Evolutionary conservation across 2,888 invertebrate genomes (phyloP).

Genomic region (Euzetes globulus): DNA sequence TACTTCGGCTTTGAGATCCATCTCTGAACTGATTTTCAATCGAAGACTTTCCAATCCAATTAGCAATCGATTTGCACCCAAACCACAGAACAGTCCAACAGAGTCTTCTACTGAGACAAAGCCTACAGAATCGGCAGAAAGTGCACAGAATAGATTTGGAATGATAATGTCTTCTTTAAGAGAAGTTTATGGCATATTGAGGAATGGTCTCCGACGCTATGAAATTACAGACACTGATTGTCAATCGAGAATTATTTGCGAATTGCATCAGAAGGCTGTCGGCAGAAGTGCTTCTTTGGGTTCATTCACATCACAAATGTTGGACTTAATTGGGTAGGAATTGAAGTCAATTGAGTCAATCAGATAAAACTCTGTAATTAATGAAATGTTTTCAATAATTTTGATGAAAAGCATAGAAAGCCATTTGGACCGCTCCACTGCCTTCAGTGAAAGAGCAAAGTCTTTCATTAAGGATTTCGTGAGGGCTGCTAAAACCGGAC

Average conservation of each 20-base stretch:
- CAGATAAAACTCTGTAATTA: not conserved
- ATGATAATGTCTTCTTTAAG: constrained; percentile 17
- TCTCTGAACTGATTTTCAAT: constrained; percentile 16
- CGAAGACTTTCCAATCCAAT: not conserved
- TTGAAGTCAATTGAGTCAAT: not conserved
- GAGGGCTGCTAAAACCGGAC: constrained; percentile 38
- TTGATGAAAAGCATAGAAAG: constrained; percentile 28
- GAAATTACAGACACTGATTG: constrained; percentile 40
- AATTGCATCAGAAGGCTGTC: constrained; percentile 38
- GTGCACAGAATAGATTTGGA: constrained; percentile 23
- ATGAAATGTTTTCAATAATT: not conserved
- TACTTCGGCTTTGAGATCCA: constrained; percentile 9
- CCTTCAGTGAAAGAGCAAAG: constrained; percentile 29
- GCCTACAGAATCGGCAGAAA: constrained; percentile 2
- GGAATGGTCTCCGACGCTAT: constrained; percentile 36
- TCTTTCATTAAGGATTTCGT: constrained; percentile 38
- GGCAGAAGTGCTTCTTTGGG: constrained; percentile 28
- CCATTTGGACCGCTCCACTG: constrained; percentile 31
- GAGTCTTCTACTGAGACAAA: not conserved
- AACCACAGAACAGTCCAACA: not conserved
- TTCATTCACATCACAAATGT: constrained; percentile 27
- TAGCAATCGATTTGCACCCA: not conserved
- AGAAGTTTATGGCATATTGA: constrained; percentile 33
- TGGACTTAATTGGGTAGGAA: constrained; percentile 31
- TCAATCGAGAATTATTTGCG: constrained; percentile 40